Evolutionary conservation across 2,113 vertebrate genomes (phyloP).

Genomic region (Ursus arctos): DNA sequence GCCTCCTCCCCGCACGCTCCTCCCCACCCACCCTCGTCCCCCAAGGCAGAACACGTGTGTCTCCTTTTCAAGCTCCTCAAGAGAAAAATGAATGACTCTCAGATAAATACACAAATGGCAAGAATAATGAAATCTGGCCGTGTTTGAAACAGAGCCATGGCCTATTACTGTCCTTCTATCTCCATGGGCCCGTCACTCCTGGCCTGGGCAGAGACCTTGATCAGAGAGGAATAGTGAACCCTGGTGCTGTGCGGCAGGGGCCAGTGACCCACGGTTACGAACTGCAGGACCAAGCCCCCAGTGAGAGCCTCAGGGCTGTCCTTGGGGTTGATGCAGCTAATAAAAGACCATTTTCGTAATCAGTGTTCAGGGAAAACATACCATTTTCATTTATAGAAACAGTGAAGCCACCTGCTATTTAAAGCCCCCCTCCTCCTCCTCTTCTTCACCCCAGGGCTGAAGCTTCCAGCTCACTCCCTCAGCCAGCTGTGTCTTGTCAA

Average conservation of each 20-base stretch:
- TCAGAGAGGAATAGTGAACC: constrained; percentile 7
- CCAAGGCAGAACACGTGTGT: neutral
- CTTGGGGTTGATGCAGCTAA: constrained; percentile 68
- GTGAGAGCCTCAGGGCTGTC: neutral
- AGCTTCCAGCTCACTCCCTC: constrained; percentile 80
- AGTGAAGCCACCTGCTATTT: constrained; percentile 84
- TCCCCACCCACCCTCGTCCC: neutral
- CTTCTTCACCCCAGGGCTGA: constrained; percentile 80
- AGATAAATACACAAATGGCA: neutral
- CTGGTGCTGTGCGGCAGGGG: rapidly evolving
- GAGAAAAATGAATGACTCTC: neutral
- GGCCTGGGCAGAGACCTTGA: constrained; percentile 22
- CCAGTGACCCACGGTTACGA: constrained; percentile 40
- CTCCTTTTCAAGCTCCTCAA: neutral
- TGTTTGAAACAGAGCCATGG: constrained; percentile 27
- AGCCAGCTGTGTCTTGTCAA: constrained; percentile 85
- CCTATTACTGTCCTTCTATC: neutral
- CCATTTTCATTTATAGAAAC: constrained; percentile 81
- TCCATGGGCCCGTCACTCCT: neutral
- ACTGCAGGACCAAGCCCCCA: neutral
- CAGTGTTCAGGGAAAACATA: constrained; percentile 79
- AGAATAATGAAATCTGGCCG: constrained; percentile 20
- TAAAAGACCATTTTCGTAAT: constrained; percentile 82
- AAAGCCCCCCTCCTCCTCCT: constrained; percentile 80
- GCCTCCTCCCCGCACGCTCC: neutral